Evolutionary conservation across 2,797 vertebrate genomes (phyloP).

Genomic region (Aselliscus stoliczkanus): DNA sequence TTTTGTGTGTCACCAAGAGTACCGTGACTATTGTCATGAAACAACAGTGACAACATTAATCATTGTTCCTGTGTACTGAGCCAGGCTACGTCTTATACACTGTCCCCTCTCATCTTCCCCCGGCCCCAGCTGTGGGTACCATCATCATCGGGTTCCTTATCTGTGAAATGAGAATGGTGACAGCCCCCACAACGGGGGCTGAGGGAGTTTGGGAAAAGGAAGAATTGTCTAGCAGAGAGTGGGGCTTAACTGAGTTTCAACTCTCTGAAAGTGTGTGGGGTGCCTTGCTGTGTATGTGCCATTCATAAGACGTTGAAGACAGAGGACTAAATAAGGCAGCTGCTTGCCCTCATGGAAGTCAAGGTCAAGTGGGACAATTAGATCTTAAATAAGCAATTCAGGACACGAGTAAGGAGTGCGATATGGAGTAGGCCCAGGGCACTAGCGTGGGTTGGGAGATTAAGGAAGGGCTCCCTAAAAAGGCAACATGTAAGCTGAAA

Average conservation of each 20-base stretch:
- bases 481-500: too few species aligned
- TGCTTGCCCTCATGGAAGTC: background rate
- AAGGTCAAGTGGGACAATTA: background rate
- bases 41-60: too few species aligned
- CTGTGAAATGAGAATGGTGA: background rate
- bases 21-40: background rate
- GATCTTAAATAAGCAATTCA: background rate
- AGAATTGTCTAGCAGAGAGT: background rate
- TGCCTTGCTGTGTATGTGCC: background rate
- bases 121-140: background rate
- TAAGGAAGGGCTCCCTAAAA: background rate
- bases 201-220: background rate
- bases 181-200: accelerated
- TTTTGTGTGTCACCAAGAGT: background rate
- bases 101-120: background rate
- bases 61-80: accelerated
- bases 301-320: accelerated
- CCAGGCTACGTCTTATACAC: too few species aligned
- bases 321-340: background rate
- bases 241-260: too few species aligned
- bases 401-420: background rate
- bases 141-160: accelerated
- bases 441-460: background rate
- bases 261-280: accelerated
- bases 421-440: accelerated